These are phyloP conservation scores for Tetramorium alpestre DNA, from an alignment of 1,140 invertebrate species.

Conservation along the genomic window DNA sequence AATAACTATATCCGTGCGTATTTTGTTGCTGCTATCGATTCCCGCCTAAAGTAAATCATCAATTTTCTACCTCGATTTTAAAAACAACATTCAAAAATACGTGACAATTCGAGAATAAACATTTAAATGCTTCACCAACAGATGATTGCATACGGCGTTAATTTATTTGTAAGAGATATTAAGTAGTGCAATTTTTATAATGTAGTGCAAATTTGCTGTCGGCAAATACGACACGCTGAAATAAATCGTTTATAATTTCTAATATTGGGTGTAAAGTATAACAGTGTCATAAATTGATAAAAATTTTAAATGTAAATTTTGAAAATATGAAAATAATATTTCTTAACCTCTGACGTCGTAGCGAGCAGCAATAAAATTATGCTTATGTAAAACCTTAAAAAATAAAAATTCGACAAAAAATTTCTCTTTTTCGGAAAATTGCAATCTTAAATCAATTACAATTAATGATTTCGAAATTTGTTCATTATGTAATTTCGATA, in stretches of 20 bases:
- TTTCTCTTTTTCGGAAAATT: background rate
- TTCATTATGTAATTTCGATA: background rate
- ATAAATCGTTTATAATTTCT: background rate
- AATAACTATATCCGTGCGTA: constrained; percentile 22
- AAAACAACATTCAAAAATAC: constrained; percentile 13
- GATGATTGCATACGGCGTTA: background rate
- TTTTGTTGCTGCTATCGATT: background rate
- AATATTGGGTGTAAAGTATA: background rate
- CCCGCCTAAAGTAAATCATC: background rate
- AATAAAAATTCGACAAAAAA: background rate
- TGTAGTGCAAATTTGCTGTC: background rate
- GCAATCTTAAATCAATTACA: background rate
- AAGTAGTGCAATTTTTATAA: constrained; percentile 32
- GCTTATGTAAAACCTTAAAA: background rate
- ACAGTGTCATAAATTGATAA: background rate
- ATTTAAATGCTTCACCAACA: constrained; percentile 3
- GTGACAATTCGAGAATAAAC: constrained; percentile 8
- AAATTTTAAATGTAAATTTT: background rate
- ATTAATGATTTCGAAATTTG: background rate
- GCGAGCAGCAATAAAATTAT: background rate
- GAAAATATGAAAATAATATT: background rate
- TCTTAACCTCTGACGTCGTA: background rate
- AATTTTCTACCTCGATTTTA: constrained; percentile 27
- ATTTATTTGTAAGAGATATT: constrained; percentile 38
- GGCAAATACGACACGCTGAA: background rate